Percentiles rank a stretch among this genome's conserved stretches.
phyloP scores from a whole-genome alignment of 2,888 invertebrate species.

The Perithous albicinctus region DNA sequence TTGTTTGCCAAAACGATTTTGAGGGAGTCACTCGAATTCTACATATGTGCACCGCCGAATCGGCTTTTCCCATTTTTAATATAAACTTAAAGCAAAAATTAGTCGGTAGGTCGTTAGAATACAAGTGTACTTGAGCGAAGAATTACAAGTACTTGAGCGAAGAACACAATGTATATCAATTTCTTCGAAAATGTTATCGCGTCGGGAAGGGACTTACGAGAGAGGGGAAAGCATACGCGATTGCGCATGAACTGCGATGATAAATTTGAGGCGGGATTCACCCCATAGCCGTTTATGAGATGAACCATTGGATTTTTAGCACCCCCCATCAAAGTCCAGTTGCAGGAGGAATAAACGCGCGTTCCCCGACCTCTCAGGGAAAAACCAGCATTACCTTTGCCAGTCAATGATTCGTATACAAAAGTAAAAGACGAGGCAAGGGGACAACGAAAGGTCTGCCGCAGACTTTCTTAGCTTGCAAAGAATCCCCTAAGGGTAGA shows the following conservation, averaged over 20 bases:
- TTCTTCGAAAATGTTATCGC: conserved; percentile 20
- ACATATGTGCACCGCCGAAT: conserved; percentile 44
- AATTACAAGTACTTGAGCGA: too few species aligned
- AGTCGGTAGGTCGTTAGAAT: too few species aligned
- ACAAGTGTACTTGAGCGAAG: too few species aligned
- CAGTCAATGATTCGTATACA: conserved; percentile 18
- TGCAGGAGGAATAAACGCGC: conserved; percentile 5
- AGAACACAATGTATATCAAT: too few species aligned
- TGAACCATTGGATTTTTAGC: conserved; percentile 58
- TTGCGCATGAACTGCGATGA: conserved; percentile 62
- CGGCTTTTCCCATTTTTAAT: too few species aligned
- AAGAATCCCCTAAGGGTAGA: conserved; percentile 8
- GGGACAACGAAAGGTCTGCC: background rate
- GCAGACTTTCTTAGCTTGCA: background rate
- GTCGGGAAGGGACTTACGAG: too few species aligned
- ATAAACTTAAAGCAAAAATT: too few species aligned
- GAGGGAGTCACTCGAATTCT: conserved; percentile 47
- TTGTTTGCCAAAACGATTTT: conserved; percentile 66
- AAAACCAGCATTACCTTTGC: conserved; percentile 27
- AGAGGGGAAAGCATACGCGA: conserved; percentile 13
- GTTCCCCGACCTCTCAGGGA: conserved; percentile 53
- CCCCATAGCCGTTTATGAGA: conserved; percentile 70
- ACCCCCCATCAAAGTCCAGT: conserved; percentile 31
- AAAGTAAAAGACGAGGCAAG: conserved; percentile 4
- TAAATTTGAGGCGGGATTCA: conserved; percentile 70